Evolutionary conservation across 2,888 invertebrate species (phyloP), one percentile per base, ranked within the genome.

Genomic region (Tholera decimalis): DNA sequence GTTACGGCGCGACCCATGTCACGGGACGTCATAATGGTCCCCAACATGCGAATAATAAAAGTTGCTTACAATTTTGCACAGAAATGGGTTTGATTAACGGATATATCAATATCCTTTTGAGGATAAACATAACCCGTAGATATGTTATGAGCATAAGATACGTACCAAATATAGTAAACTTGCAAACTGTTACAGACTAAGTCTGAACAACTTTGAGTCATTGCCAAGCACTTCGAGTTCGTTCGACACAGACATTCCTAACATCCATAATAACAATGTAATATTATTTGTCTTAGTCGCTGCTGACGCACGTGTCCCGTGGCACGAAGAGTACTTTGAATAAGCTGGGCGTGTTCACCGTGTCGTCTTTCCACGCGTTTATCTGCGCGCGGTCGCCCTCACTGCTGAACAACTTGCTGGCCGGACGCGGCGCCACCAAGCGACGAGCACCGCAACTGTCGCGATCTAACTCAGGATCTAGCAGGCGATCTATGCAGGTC

Each of bases 301-400:
- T 99, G 86, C 96, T 99, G 87, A 98, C 99, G 63, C 98, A 99
- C 96, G 99, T 99, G 70, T 99, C 99, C 28, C 98, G 99, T 84
- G 97, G 98, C 84, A 99, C 99, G 81, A 99, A 99, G 96, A 98
- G 98, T 88, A 98, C 98, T 51, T 96, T 99, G 87, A 99, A 99
- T 96, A 98, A 99, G 91, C 96, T 99, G 88, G 99, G 99, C 71
- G 99, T 99, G 85, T 99, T 99, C 96, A 99, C 99, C 58, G 99
- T 99, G 83, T 99, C 99, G 64, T 99, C 99, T 79, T 99, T 99
- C 96, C 99, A 99, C 94, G 99, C 99, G 80, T 98, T 99, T 93
- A 99, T 99, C 85, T 99, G 99, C 93, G 99, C 99, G 66, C 97
- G 99, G 77, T 98, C 98, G 86, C 99, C 99, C 41, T 98, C 98